phyloP scores from a whole-genome alignment of 23 tunicate genomes.

The Phallusia fumigata region DNA sequence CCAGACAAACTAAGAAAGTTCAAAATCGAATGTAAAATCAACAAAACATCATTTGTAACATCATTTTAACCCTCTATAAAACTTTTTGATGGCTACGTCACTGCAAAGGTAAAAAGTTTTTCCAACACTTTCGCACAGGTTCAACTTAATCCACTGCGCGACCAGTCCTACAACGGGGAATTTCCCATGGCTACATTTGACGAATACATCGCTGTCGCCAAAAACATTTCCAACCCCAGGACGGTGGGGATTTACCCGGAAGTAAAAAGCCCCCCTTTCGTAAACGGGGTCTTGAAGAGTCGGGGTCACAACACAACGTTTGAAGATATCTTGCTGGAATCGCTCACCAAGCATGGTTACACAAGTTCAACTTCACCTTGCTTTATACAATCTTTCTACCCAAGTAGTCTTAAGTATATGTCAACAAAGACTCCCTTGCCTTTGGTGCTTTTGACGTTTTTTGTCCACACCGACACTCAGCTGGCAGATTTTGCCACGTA shows the following conservation, averaged over 20 bases:
- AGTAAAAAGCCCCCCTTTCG: slow-evolving; percentile 58
- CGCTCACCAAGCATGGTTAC: slow-evolving; percentile 63
- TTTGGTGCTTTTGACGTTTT: slow-evolving; percentile 23
- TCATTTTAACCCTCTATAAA: no score
- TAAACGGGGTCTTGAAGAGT: slow-evolving; percentile 31
- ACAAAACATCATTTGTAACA: no score
- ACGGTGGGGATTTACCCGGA: slow-evolving; percentile 92
- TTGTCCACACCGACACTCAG: slow-evolving; percentile 6
- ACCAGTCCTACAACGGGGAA: slow-evolving; percentile 72
- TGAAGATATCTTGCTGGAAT: slow-evolving; percentile 71
- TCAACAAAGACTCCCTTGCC: slow-evolving; percentile 36
- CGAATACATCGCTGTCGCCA: slow-evolving; percentile 74
- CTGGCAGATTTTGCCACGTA: slow-evolving; percentile 27
- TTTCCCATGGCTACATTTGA: slow-evolving; percentile 73
- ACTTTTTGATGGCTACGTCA: no score
- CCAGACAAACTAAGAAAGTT: no score
- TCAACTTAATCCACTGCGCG: slow-evolving; percentile 56
- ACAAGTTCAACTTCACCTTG: slow-evolving; percentile 46
- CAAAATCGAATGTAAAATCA: no score
- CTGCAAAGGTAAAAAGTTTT: neutral
- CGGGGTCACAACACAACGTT: slow-evolving; percentile 46
- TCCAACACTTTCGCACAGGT: slow-evolving; percentile 20
- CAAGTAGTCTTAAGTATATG: slow-evolving; percentile 48
- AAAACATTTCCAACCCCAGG: slow-evolving; percentile 24
- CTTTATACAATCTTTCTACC: slow-evolving; percentile 80